Evolutionary conservation across 1,140 invertebrate species (phyloP).

Genomic region (Drosophila lacertosa): DNA sequence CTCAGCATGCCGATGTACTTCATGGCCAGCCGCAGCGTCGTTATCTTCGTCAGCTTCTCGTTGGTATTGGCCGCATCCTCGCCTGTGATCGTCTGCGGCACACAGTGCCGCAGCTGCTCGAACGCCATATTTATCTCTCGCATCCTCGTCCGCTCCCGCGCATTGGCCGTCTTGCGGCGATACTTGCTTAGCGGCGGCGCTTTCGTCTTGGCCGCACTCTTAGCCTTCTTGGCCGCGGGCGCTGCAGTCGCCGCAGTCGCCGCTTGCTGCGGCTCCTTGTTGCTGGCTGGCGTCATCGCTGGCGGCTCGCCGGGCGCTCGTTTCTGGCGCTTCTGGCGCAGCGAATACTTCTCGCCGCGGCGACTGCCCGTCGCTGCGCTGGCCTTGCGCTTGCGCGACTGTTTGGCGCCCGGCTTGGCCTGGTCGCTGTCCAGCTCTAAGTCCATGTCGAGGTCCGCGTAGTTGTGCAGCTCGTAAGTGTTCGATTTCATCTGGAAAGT

Average conservation of each 20-base stretch:
- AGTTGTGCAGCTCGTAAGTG: conserved; percentile 76
- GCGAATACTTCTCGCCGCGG: conserved; percentile 76
- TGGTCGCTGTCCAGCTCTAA: conserved; percentile 43
- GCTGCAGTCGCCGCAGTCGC: conserved; percentile 8
- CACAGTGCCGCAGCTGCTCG: conserved; percentile 90
- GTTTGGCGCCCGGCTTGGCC: conserved; percentile 26
- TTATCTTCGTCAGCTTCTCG: conserved; percentile 95
- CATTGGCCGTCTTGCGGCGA: conserved; percentile 94
- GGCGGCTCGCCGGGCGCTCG: conserved; percentile 24
- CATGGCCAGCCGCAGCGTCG: conserved; percentile 93
- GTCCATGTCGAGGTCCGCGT: conserved; percentile 66
- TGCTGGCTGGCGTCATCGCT: neutral
- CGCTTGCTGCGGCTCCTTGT: conserved; percentile 10
- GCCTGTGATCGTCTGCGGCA: conserved; percentile 86
- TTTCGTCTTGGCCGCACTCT: conserved; percentile 86
- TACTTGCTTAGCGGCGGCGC: conserved; percentile 95
- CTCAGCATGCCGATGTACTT: conserved; percentile 92
- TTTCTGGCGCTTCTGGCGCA: conserved; percentile 77
- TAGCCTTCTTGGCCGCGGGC: conserved; percentile 13
- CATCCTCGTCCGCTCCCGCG: conserved; percentile 93
- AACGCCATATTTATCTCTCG: conserved; percentile 95
- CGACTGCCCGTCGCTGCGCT: conserved; percentile 20
- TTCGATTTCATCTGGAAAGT: conserved; percentile 74
- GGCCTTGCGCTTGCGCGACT: conserved; percentile 62
- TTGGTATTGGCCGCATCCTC: conserved; percentile 84